phyloP scores from a whole-genome alignment of 2,888 invertebrate genomes.

The Megamerina dolium region DNA sequence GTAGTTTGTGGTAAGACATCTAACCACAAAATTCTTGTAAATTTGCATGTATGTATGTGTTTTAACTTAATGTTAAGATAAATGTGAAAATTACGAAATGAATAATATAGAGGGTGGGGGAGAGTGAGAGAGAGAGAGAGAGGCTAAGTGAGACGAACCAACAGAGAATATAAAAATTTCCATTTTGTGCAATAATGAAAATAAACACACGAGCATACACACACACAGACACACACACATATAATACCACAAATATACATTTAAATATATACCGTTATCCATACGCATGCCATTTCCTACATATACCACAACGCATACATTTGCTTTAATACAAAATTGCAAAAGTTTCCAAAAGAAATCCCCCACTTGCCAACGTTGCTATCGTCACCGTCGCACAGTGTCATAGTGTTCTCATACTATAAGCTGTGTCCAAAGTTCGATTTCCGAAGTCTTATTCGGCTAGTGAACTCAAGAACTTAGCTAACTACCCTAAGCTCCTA shows the following conservation, averaged over 20 bases:
- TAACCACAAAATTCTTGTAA: constrained; percentile 26
- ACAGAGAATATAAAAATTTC: constrained; percentile 4
- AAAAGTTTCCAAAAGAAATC: constrained; percentile 40
- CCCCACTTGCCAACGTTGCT: too few species aligned
- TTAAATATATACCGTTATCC: too few species aligned
- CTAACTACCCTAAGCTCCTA: too few species aligned
- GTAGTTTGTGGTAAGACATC: background rate
- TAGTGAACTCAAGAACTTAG: too few species aligned
- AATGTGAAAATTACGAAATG: constrained; percentile 23
- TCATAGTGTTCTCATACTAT: too few species aligned
- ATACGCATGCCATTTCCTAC: constrained; percentile 11
- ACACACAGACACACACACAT: constrained; percentile 2
- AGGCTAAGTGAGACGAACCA: background rate
- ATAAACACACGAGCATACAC: background rate
- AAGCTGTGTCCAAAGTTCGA: too few species aligned
- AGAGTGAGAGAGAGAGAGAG: background rate
- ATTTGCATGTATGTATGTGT: too few species aligned
- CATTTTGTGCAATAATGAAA: constrained; percentile 6
- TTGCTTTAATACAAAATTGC: constrained; percentile 40
- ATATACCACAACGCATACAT: constrained; percentile 23
- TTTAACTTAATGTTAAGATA: constrained; percentile 37
- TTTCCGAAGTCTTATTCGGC: too few species aligned
- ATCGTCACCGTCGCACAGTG: too few species aligned
- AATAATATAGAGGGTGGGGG: constrained; percentile 6
- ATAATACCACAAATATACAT: background rate